A percentile compares a stretch with the other conserved stretches of the same genome.
Evolutionary conservation across 2,888 invertebrate genomes (phyloP).

Genomic region (Dicranocentrus wangi): DNA sequence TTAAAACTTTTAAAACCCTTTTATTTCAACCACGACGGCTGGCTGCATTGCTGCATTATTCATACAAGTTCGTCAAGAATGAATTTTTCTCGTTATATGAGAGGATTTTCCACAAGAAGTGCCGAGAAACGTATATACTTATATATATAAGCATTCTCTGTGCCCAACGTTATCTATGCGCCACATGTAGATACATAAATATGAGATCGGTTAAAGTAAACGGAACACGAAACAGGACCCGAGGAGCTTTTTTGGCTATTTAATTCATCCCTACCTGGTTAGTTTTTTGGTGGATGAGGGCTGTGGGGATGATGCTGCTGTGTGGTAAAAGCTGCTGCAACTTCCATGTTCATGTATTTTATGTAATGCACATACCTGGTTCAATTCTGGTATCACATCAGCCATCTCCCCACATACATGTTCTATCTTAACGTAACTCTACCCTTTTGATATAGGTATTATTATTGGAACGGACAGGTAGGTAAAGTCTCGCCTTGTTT

Average conservation of each 20-base stretch:
- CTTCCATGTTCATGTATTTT: constrained; percentile 21
- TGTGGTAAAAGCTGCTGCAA: not conserved
- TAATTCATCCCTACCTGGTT: constrained; percentile 46
- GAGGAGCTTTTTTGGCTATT: constrained; percentile 43
- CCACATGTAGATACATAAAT: not conserved
- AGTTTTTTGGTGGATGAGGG: constrained; percentile 14
- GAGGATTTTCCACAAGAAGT: too few species aligned
- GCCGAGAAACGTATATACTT: not conserved
- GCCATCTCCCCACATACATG: not conserved
- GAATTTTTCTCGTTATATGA: constrained; percentile 2
- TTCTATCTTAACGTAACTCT: too few species aligned
- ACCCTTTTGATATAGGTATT: too few species aligned
- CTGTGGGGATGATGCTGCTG: too few species aligned
- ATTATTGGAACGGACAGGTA: constrained; percentile 10
- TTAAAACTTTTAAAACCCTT: constrained; percentile 8
- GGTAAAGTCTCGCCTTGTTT: constrained; percentile 1
- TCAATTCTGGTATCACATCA: constrained; percentile 7
- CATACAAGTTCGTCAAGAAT: not conserved
- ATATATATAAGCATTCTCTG: too few species aligned
- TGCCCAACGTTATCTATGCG: too few species aligned
- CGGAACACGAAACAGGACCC: constrained; percentile 26
- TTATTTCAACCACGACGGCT: not conserved
- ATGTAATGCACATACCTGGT: constrained; percentile 24
- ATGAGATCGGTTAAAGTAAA: constrained; percentile 17
- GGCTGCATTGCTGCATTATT: not conserved